Percentiles rank a stretch among this genome's conserved stretches.
phyloP scores from a whole-genome alignment of 2,113 vertebrate genomes.

The Eidolon helvum region DNA sequence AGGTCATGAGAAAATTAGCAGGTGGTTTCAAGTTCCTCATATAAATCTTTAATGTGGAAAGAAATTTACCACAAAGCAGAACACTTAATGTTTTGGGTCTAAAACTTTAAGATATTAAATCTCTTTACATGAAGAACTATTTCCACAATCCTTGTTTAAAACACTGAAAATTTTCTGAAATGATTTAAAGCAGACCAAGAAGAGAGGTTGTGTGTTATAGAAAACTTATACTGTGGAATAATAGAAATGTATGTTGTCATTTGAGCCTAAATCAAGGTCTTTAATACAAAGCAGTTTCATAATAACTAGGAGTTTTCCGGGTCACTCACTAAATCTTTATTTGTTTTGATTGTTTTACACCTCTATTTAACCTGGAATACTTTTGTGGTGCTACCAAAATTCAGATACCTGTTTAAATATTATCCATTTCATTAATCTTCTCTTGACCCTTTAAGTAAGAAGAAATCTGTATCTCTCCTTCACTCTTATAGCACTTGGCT shows the following conservation, averaged over 20 bases:
- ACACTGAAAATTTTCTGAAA: not conserved
- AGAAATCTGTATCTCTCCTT: not conserved
- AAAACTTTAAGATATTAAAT: not conserved
- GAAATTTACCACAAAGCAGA: not conserved
- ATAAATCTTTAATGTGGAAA: not conserved
- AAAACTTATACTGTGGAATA: not conserved
- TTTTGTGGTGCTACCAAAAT: not conserved
- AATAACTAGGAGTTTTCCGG: not conserved
- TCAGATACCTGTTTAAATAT: not conserved
- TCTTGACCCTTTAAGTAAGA: not conserved
- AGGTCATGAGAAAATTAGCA: slow-evolving; percentile 70
- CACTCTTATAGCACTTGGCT: not conserved
- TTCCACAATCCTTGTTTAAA: not conserved
- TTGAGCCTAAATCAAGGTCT: not conserved
- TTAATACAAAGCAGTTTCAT: not conserved
- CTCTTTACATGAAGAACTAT: not conserved
- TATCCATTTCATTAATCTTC: not conserved
- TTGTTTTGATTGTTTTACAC: not conserved
- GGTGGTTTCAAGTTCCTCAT: slow-evolving; percentile 2
- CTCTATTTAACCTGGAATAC: not conserved
- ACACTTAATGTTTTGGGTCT: not conserved
- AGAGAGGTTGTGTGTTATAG: not conserved
- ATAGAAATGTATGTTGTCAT: not conserved
- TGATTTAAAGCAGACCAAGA: not conserved
- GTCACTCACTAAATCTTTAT: not conserved